These are phyloP conservation scores for Nowickia ferox DNA, from an alignment of 2,888 invertebrate species.

Conservation along the genomic window DNA sequence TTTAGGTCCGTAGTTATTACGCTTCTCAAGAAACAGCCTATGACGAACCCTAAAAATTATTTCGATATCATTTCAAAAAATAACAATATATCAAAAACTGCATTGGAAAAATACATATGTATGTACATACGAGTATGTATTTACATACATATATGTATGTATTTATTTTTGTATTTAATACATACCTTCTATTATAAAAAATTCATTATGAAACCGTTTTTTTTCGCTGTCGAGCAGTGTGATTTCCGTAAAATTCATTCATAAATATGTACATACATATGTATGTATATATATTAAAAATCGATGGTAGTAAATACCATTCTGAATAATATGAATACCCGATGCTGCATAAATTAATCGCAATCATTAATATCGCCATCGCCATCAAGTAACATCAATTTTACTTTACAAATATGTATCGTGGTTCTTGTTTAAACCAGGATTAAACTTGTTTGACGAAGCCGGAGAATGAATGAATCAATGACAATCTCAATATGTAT, in stretches of 20 bases:
- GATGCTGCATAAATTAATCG: conserved; percentile 70
- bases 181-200: too few species aligned
- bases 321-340: conserved; percentile 65
- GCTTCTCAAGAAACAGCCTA: too few species aligned
- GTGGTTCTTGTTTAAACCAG: conserved; percentile 37
- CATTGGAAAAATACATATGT: too few species aligned
- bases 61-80: too few species aligned
- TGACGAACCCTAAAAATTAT: too few species aligned
- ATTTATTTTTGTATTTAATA: too few species aligned
- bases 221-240: background rate
- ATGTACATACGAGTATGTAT: too few species aligned
- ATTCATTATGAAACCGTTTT: background rate
- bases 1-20: too few species aligned
- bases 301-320: conserved; percentile 60
- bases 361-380: conserved; percentile 66
- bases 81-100: too few species aligned
- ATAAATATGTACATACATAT: conserved; percentile 15
- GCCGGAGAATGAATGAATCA: conserved; percentile 55
- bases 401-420: conserved; percentile 22
- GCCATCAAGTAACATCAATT: conserved; percentile 20
- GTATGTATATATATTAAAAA: conserved; percentile 1
- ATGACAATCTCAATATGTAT: conserved; percentile 44
- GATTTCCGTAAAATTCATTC: conserved; percentile 57
- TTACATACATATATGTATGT: too few species aligned
- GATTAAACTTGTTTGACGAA: conserved; percentile 59